Conservation (phyloP, 2,888 invertebrate species). For the Leptopilina myrica region DNA sequence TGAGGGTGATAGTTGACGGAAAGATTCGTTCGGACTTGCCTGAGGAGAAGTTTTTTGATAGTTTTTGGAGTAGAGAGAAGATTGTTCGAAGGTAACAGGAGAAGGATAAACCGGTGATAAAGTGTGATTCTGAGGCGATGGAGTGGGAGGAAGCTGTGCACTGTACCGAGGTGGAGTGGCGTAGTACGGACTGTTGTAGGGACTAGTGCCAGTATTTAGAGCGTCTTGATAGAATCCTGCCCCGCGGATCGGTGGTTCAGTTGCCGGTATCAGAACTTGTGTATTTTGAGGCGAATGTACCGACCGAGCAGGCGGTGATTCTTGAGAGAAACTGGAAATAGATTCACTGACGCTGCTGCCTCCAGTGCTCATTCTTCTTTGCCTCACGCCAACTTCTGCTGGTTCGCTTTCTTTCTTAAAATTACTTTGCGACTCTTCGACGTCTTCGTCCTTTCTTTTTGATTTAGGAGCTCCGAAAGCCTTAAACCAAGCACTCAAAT, state of each 20-base stretch:
- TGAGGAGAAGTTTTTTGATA: conserved; percentile 69
- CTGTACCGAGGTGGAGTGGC: conserved; percentile 81
- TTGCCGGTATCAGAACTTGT: conserved; percentile 80
- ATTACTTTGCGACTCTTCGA: conserved; percentile 73
- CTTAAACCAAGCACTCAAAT: conserved; percentile 94
- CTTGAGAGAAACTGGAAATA: conserved; percentile 73
- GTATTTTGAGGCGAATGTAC: conserved; percentile 72
- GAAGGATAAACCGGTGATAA: conserved; percentile 80
- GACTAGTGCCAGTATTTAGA: conserved; percentile 89
- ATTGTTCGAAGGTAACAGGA: conserved; percentile 75
- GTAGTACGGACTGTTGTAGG: conserved; percentile 83
- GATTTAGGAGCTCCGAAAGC: conserved; percentile 92
- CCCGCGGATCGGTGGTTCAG: conserved; percentile 88
- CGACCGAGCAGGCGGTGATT: conserved; percentile 80
- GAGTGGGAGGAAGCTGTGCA: conserved; percentile 84
- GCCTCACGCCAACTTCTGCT: conserved; percentile 75
- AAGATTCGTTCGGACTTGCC: conserved; percentile 47
- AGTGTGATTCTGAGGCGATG: conserved; percentile 80
- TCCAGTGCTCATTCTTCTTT: conserved; percentile 75
- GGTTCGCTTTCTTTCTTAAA: conserved; percentile 71
- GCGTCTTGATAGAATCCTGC: conserved; percentile 92
- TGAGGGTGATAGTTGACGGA: conserved; percentile 64
- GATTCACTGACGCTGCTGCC: conserved; percentile 73
- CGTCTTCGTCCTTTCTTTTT: conserved; percentile 80
- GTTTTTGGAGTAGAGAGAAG: conserved; percentile 69